Evolutionary conservation across 2,888 invertebrate genomes (phyloP), one percentile per base, ranked within the genome.

Genomic region (Conops quadrifasciatus): DNA sequence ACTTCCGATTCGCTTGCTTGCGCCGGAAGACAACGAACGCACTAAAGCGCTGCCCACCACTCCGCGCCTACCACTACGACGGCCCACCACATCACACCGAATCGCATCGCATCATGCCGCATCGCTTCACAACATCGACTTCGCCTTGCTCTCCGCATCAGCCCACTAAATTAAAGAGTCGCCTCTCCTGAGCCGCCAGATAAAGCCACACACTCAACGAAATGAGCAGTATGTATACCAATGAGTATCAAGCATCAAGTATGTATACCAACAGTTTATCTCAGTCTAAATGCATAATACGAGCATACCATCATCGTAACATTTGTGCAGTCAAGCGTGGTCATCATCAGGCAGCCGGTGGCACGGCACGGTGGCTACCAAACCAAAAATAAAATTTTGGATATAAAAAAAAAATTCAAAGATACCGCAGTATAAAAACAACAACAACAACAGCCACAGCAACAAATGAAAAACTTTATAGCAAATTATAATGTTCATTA

Each of bases 401-500:
- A 36, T 7, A 9, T 4, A 36, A 36, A 36, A 5, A n/a, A 49
- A 49, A 49, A 16, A 49, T 11, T n/a, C n/a, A 49, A 49, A 49
- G 3, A 49, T 11, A n/a, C 36, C 36, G 36, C 36, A 49, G 3
- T 49, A 49, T 3, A 49, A 49, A 7, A 49, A 49, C 53, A 53
- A 21, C 53, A 66, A 67, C 16, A 59, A 26, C 16, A 45, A 45
- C 24, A 43, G 45, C 16, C 62, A 30, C 21, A 16, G 19, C 7
- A 53, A 9, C 2, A n/a, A 53, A 53, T 21, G 53, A 19, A 70
- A 70, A 65, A 59, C 70, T 65, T 64, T 64, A 64, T 58, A 64
- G 64, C 70, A 70, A 65, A 56, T 70, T 64, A 70, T 70, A 64
- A 64, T 58, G 64, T 70, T 65, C 56, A 56, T 70, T 64, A 43